Percentiles rank a stretch among this genome's conserved stretches.
These are phyloP conservation scores for Pantherophis vulpinus DNA, from an alignment of 2,797 vertebrate genomes.

Conservation along the genomic window DNA sequence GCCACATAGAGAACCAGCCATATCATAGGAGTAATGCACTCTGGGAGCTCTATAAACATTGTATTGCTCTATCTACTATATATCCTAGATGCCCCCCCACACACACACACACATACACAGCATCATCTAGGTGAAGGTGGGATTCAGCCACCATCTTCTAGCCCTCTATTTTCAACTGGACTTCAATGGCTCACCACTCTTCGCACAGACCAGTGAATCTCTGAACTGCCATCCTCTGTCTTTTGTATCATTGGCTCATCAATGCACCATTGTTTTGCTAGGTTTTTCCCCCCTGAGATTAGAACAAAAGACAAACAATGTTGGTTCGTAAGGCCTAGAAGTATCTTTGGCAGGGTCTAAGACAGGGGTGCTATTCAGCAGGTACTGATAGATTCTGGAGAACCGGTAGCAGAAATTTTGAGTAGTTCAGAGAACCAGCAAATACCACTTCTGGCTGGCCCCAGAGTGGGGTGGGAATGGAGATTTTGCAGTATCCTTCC, in stretches of 20 bases:
- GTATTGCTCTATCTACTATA: neutral
- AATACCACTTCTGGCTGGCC: too few relatives aligned
- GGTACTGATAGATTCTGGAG: too few relatives aligned
- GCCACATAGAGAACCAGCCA: neutral
- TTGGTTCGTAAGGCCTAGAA: neutral
- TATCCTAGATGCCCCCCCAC: neutral
- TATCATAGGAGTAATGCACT: neutral
- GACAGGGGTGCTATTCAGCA: too few relatives aligned
- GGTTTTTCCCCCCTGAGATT: neutral
- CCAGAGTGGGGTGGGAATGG: too few relatives aligned
- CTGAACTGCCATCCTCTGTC: too few relatives aligned
- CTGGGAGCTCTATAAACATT: neutral
- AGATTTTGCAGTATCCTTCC: too few relatives aligned
- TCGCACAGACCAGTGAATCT: neutral
- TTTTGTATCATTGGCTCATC: too few relatives aligned
- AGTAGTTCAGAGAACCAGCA: too few relatives aligned
- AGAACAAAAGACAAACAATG: neutral
- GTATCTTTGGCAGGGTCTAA: neutral
- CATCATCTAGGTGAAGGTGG: neutral
- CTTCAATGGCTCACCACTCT: neutral
- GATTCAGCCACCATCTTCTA: neutral
- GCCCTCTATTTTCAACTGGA: neutral
- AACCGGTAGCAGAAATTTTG: too few relatives aligned
- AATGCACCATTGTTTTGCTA: neutral
- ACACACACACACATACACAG: too few relatives aligned